Base-by-base conservation (phyloP, 2,797 vertebrate genomes). In the Rhadinocentrus ornatus region DNA sequence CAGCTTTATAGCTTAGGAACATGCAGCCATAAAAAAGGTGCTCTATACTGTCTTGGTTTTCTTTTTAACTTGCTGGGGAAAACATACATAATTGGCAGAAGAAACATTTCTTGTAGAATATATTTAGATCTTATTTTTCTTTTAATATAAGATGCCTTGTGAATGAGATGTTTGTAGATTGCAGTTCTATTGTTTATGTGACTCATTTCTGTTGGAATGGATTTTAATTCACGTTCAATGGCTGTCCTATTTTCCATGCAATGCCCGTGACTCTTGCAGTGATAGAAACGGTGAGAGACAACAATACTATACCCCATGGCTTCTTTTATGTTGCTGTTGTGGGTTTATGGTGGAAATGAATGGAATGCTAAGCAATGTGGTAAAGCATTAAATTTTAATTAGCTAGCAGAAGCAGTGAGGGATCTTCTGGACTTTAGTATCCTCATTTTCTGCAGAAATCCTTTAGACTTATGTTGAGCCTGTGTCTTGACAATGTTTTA, bases 301-400 rank as follows among this genome's bases (percentile, higher is more conserved):
- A 86, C 82, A 85, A 72, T 63, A 41, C 69, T n/a, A 61, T 87
- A 64, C 78, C 86, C 84, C 0, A 44, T 78, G 80, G 84, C 78
- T 73, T 66, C 78, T 87, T 79, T 82, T 72, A 82, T 83, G 75
- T 65, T 85, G 76, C 69, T 68, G 44, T 73, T 84, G 65, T 41
- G 77, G 75, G 75, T 65, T 60, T 73, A 69, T 62, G 65, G 81
- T 74, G 69, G 71, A 79, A 89, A 80, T 82, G 53, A 88, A 87
- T 61, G 34, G 59, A 77, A 89, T 71, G 73, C 73, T 83, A 77
- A 76, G 71, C 63, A 83, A 62, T 58, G 71, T 79, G 74, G 61
- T 78, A 69, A 77, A 70, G 69, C 71, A 82, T 84, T 64, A 37
- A 52, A 82, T 71, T 89, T 91, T 80, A 88, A 91, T 91, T 85